Percentiles rank a stretch among this genome's conserved stretches.
These are phyloP conservation scores for Thrips palmi DNA, from an alignment of 1,140 invertebrate species.

Conservation along the genomic window DNA sequence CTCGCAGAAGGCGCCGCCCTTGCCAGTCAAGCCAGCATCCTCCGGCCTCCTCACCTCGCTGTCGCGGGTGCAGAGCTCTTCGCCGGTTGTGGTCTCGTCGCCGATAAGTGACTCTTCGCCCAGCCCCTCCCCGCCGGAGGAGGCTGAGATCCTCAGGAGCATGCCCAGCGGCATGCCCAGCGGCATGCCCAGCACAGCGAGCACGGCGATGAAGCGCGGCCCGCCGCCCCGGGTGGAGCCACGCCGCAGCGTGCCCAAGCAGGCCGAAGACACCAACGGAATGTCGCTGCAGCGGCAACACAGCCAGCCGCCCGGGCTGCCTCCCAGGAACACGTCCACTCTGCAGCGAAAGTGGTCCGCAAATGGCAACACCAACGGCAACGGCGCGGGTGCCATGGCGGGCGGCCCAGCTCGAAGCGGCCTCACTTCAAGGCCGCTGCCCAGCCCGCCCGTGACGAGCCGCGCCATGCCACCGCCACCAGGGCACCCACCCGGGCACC, in stretches of 20 bases:
- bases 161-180: constrained; percentile 1
- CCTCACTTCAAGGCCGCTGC: background rate
- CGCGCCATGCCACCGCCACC: background rate
- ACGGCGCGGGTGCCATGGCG: background rate
- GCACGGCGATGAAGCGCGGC: constrained; percentile 5
- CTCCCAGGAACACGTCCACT: background rate
- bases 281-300: background rate
- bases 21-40: constrained; percentile 14
- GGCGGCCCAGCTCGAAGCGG: background rate
- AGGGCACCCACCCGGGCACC: background rate
- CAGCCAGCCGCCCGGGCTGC: background rate
- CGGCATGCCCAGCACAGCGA: background rate
- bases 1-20: constrained; percentile 13
- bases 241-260: constrained; percentile 2
- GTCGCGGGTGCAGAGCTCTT: constrained; percentile 6
- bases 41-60: constrained; percentile 5
- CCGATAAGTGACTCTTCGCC: constrained; percentile 16
- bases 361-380: background rate
- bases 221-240: constrained; percentile 8
- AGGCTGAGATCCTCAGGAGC: constrained; percentile 9
- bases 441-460: background rate
- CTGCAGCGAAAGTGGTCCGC: constrained; percentile 2
- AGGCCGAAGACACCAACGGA: background rate
- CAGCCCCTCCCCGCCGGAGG: constrained; percentile 14
- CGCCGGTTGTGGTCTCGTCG: constrained; percentile 15